Evolutionary conservation across 1,140 invertebrate species (phyloP).

Genomic region (Rhopalosiphum maidis): DNA sequence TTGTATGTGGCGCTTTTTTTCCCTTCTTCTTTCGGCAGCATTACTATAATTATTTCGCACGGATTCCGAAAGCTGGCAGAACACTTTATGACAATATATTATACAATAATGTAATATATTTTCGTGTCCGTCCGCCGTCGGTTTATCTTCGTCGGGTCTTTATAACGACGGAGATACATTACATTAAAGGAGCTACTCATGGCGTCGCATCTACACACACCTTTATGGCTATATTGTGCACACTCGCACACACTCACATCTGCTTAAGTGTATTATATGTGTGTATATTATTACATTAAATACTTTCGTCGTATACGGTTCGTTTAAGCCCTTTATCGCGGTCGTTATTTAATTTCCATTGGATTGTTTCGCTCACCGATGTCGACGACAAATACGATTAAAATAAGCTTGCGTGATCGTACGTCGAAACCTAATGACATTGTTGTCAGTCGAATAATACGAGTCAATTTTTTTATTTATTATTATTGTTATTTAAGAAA

Average conservation of each 20-base stretch:
- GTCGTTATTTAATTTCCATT: background rate
- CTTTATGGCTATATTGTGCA: background rate
- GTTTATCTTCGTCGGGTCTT: background rate
- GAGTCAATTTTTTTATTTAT: background rate
- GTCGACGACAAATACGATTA: background rate
- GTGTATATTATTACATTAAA: constrained; percentile 13
- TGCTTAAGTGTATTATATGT: background rate
- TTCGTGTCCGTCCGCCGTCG: background rate
- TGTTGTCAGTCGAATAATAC: background rate
- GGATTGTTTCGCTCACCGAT: background rate
- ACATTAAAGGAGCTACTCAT: background rate
- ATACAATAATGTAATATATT: background rate
- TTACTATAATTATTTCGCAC: background rate
- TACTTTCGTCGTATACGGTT: background rate
- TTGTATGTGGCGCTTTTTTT: background rate
- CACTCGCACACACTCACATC: background rate
- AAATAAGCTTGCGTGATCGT: background rate
- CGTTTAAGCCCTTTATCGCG: background rate
- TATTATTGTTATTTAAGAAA: background rate
- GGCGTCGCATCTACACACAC: background rate
- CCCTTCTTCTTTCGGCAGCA: background rate
- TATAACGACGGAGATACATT: background rate
- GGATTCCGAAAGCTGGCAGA: background rate
- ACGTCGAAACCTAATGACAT: background rate
- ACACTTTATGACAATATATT: background rate